Evolutionary conservation across 2,797 vertebrate genomes (phyloP), one percentile per base, ranked within the genome.

Genomic region (Echiichthys vipera): DNA sequence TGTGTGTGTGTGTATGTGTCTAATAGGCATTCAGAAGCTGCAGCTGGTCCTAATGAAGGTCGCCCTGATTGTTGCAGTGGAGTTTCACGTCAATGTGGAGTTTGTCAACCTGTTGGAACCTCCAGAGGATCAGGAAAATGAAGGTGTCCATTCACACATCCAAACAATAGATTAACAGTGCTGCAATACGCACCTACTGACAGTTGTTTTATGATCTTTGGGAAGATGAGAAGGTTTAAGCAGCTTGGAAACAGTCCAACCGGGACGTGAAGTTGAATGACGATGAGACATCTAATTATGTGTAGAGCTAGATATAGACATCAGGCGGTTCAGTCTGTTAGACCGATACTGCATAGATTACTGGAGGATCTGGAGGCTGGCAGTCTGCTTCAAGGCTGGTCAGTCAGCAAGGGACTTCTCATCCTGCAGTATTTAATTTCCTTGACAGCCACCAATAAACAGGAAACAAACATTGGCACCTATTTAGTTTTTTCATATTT

Each of bases 31-130:
- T 88, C 96, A 96, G 72, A 97, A 99, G 83, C 95, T 99, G 72
- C 98, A 99, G 65, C 95, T 99, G 55, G 97, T 98, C 86, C 94
- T 99, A 9, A 95, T 99, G 92, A 99, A 99, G 91, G 93, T 99
- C 30, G 96, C 97, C 30, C 93, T 99, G 74, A 91, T 99, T n/a
- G 80, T 98, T 25, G 98, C 96, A 4, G 96, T 99, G 1, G 97
- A 99, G 94, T 96, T 99, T 85, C 97, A 99, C 1, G 95, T 98
- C 91, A 98, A 96, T 5, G 94, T 99, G 57, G 98, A 99, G 85
- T 99, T 99, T 0, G 90, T 97, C 73, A 96, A 95, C 79, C 94
- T 99, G 74, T 72, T 98, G 86, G 98, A 99, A 64, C 98, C 98
- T 77, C 94, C 96, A 2, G 95, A 97, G 88, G 96, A 98, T 89